Conservation (phyloP, 2,113 vertebrate genomes). For the Tursiops truncatus region DNA sequence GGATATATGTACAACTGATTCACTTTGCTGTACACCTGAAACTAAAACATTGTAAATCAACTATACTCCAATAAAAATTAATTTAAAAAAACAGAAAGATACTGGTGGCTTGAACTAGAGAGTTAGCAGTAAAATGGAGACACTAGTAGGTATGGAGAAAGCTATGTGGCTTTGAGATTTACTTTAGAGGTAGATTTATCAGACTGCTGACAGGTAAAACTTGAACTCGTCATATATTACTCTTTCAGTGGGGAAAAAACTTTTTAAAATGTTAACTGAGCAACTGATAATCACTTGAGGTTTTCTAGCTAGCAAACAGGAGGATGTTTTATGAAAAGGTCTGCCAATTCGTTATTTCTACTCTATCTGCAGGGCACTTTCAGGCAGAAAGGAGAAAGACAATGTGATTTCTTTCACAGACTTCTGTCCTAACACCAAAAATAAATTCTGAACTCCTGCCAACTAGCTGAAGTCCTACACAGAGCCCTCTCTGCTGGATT, state of each 20-base stretch:
- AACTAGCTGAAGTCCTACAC: constrained; percentile 22
- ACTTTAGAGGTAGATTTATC: not conserved
- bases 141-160: not conserved
- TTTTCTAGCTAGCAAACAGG: not conserved
- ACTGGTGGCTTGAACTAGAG: not conserved
- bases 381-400: not conserved
- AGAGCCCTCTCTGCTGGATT: constrained; percentile 11
- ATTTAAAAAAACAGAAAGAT: not conserved
- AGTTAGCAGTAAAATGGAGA: not conserved
- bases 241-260: not conserved
- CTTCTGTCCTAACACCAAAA: constrained; percentile 55
- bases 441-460: constrained; percentile 53
- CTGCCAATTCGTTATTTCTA: not conserved
- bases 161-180: not conserved
- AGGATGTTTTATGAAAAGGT: not conserved
- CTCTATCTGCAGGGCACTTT: not conserved
- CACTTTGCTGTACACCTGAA: not conserved
- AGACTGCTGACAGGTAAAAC: not conserved
- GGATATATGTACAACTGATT: not conserved
- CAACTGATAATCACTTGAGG: not conserved
- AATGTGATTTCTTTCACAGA: constrained; percentile 45
- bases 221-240: not conserved
- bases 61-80: not conserved
- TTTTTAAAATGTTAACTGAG: not conserved
- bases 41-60: not conserved